Conservation (phyloP, 2,888 invertebrate species). For the Halictus ligatus region DNA sequence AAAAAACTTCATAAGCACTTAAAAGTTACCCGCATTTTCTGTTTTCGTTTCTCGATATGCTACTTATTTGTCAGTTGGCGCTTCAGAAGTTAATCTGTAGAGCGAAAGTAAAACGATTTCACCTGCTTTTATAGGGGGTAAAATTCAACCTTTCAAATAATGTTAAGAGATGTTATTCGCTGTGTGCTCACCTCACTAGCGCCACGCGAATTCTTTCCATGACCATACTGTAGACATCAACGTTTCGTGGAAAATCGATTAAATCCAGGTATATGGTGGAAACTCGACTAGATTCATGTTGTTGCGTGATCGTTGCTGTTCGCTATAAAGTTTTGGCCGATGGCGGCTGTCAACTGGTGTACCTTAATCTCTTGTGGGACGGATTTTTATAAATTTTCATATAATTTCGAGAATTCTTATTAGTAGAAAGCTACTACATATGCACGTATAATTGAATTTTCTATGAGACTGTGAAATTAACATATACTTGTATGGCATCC, state of each 20-base stretch:
- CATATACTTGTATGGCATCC: constrained; percentile 88
- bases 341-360: constrained; percentile 82
- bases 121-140: background rate
- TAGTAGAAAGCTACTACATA: constrained; percentile 35
- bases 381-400: constrained; percentile 41
- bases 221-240: constrained; percentile 39
- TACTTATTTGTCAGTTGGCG: background rate
- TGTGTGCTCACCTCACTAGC: constrained; percentile 5
- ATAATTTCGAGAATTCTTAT: constrained; percentile 24
- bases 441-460: constrained; percentile 66
- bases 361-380: constrained; percentile 60
- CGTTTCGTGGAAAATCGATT: constrained; percentile 77
- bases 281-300: constrained; percentile 74
- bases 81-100: background rate
- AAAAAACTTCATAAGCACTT: background rate
- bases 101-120: background rate
- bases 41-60: background rate
- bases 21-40: background rate
- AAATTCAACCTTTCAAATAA: background rate
- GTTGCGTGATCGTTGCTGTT: constrained; percentile 74
- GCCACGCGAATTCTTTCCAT: constrained; percentile 9
- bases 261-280: constrained; percentile 75
- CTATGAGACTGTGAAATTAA: constrained; percentile 76
- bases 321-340: constrained; percentile 71
- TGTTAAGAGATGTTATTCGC: background rate